Base-by-base conservation (phyloP, 1,140 invertebrate genomes). In the Lethrus apterus region DNA sequence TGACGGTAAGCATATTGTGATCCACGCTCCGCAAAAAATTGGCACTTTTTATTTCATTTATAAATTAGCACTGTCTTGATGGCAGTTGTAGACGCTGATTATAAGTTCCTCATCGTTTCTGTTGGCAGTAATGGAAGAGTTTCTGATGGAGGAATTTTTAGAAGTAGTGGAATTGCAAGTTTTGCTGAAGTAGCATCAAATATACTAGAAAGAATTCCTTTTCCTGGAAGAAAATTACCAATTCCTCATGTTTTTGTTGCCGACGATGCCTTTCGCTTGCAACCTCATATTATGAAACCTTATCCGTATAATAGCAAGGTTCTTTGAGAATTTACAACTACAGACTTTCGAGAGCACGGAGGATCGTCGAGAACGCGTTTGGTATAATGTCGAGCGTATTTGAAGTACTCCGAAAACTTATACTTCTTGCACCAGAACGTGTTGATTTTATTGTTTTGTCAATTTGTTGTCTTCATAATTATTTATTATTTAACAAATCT, bases 241-340 rank as follows among this genome's bases (percentile, higher is more conserved):
- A 10, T 53, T 11, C 51, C 51, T 26, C 46, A 36, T 29, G 44
- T 63, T 13, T 55, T 65, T 31, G 56, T 68, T 1, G 60, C 46
- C 18, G 71, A 74, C 53, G 67, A 70, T 48, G 71, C 66, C 20
- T 74, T 73, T 53, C 59, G 67, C 11, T 46, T 74, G 34, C 59
- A 57, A 33, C 44, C 49, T 40, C 58, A 65, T 43, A 42, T 72
- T 41, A 63, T 73, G 62, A 67, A 64, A 38, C 65, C 68, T 43
- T 74, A 62, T 50, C 55, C 53, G n/a, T 57, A 48, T 13, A 34
- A 51, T 59, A 44, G 66, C 48, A 48, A 38, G 42, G 54, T 7
- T 41, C 61, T 43, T 51, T 71, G 55, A 55, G 57, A 44, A 57
- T 71, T 41, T 74, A 64, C 54, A 72, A 75, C 45, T 74, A 73